These are phyloP conservation scores for Eublepharis macularius DNA, from an alignment of 2,113 vertebrate genomes.

Conservation along the genomic window DNA sequence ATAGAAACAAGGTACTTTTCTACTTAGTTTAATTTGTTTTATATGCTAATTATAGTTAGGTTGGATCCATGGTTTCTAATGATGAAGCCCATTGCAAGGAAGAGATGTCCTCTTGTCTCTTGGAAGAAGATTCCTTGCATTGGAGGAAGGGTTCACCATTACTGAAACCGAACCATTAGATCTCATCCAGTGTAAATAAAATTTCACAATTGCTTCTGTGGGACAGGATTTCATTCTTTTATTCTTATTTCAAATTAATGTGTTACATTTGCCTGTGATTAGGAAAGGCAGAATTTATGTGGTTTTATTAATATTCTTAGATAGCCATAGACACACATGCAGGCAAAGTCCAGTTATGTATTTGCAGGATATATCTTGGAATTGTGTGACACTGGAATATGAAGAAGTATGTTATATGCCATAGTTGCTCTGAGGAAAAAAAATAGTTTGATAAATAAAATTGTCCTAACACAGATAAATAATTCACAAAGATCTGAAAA, in stretches of 20 bases:
- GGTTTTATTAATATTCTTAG: background rate
- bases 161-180: no score
- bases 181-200: background rate
- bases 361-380: background rate
- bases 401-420: background rate
- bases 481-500: background rate
- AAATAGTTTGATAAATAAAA: background rate
- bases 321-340: background rate
- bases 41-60: no score
- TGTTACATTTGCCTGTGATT: background rate
- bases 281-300: background rate
- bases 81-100: no score
- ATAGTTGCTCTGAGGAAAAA: background rate
- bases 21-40: background rate
- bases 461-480: background rate
- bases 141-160: no score
- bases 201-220: background rate
- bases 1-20: background rate
- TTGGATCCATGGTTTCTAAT: no score
- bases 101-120: no score
- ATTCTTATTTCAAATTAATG: background rate
- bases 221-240: background rate
- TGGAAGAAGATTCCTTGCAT: no score
- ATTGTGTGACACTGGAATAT: background rate
- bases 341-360: background rate